Conservation (phyloP, 2,888 invertebrate genomes). For the Amphipoea oculea region DNA sequence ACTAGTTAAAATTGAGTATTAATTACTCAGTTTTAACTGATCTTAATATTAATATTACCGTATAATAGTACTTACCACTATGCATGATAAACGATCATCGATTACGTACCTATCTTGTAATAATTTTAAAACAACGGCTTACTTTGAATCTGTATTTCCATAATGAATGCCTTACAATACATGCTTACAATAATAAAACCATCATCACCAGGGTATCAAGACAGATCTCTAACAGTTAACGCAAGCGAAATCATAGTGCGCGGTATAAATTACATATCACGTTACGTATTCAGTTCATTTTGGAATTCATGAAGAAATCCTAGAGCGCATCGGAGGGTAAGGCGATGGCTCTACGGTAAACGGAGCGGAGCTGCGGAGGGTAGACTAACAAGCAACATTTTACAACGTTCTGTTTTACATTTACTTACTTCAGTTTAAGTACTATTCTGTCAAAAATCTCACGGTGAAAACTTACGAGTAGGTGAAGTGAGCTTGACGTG, state of each 20-base stretch:
- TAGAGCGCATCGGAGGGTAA: conserved; percentile 37
- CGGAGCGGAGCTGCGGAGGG: not conserved
- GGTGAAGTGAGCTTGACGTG: no score
- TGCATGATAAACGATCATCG: not conserved
- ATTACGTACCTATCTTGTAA: not conserved
- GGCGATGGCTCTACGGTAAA: not conserved
- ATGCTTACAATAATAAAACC: conserved; percentile 42
- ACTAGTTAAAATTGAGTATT: no score
- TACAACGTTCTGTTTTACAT: not conserved
- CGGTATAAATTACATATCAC: conserved; percentile 38
- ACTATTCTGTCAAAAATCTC: no score
- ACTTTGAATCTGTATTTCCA: not conserved
- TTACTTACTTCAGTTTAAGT: not conserved
- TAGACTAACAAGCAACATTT: not conserved
- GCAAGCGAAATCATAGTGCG: conserved; percentile 45
- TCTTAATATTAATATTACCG: not conserved
- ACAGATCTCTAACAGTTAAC: conserved; percentile 46
- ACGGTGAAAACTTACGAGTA: no score
- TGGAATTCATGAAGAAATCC: conserved; percentile 41
- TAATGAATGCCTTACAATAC: conserved; percentile 20
- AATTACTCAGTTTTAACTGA: no score
- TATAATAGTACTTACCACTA: not conserved
- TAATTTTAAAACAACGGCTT: not conserved
- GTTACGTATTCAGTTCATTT: conserved; percentile 44
- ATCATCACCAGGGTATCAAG: conserved; percentile 49